These are phyloP conservation scores for Melieria omissa DNA, from an alignment of 2,888 invertebrate species.

Conservation along the genomic window DNA sequence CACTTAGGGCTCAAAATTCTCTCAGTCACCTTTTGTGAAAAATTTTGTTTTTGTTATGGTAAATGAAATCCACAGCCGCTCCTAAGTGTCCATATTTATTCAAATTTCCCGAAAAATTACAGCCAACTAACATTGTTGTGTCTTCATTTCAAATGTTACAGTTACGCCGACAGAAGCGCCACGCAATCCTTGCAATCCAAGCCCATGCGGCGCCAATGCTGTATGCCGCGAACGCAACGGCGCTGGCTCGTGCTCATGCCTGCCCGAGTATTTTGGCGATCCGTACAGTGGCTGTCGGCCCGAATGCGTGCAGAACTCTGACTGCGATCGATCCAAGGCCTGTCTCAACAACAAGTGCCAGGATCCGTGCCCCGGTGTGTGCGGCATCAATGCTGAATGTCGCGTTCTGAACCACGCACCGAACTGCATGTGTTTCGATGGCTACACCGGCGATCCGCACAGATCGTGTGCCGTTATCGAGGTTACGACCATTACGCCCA, in stretches of 20 bases:
- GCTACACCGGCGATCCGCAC: conserved; percentile 79
- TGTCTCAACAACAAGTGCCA: conserved; percentile 83
- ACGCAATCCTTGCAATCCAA: conserved; percentile 80
- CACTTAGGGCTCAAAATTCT: conserved; percentile 1
- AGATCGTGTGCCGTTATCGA: conserved; percentile 70
- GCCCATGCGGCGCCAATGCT: conserved; percentile 84
- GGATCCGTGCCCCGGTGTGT: conserved; percentile 82
- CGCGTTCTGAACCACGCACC: conserved; percentile 80
- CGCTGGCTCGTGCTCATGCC: conserved; percentile 81
- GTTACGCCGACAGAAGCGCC: conserved; percentile 69
- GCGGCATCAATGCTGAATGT: conserved; percentile 83
- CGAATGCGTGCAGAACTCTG: conserved; percentile 83
- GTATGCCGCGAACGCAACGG: conserved; percentile 80
- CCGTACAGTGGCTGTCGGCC: conserved; percentile 83
- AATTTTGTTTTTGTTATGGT: not conserved
- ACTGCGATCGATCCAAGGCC: conserved; percentile 77
- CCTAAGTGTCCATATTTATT: conserved; percentile 1
- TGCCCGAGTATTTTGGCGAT: conserved; percentile 80
- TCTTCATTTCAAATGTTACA: conserved; percentile 41
- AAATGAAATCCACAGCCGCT: not conserved
- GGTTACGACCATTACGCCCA: conserved; percentile 55
- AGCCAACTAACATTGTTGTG: not conserved
- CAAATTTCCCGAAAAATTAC: not conserved
- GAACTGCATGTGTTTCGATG: conserved; percentile 78
- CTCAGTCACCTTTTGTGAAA: not conserved